Base-by-base conservation (phyloP, 2,888 invertebrate species). In the Leptothorax acervorum region DNA sequence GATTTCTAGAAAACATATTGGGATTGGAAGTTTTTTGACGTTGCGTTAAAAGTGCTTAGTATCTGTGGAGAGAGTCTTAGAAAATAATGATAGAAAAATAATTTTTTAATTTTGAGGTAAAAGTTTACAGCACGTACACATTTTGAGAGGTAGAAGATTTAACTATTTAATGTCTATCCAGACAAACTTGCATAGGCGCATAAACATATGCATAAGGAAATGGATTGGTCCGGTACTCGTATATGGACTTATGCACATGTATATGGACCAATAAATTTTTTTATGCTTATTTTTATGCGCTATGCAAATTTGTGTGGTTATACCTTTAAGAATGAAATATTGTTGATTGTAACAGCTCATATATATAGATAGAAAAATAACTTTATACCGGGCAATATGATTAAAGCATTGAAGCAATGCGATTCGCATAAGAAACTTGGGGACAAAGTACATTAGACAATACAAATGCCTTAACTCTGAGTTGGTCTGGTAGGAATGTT, bases 401-500 rank as follows among this genome's bases (percentile, higher is more conserved):
- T 45, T 12, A 28, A 23, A 28, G 28, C 42, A 42, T 23, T 48
- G 8, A 15, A 28, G 15, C 15, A 45, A 48, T 28, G 18, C 28
- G 4, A 8, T 48, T 45, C 3, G 5, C 18, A 48, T 18, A 48
- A 51, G 3, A 48, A 68, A 68, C 48, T 18, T 48, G 31, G 48
- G 42, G 18, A 45, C 66, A 66, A 66, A 66, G 66, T 51, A 68
- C 66, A 5, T 15, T 68, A 18, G 66, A 48, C 4, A 65, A 63
- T 1, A 66, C 15, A 65, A 66, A 68, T 68, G 2, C 5, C 4
- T 66, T 1, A 31, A 48, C 66, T 31, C 28, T 48, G 42, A 48
- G 9, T 45, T 23, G 35, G 35, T 8, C 8, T 18, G 31, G 3
- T 51, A 68, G 51, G 3, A 48, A 51, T 68, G 31, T 48, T n/a